A percentile compares a stretch with the other conserved stretches of the same genome.
Evolutionary conservation across 64 coral and sea anemone species (phyloP).

Genomic region (Porites australiensis): DNA sequence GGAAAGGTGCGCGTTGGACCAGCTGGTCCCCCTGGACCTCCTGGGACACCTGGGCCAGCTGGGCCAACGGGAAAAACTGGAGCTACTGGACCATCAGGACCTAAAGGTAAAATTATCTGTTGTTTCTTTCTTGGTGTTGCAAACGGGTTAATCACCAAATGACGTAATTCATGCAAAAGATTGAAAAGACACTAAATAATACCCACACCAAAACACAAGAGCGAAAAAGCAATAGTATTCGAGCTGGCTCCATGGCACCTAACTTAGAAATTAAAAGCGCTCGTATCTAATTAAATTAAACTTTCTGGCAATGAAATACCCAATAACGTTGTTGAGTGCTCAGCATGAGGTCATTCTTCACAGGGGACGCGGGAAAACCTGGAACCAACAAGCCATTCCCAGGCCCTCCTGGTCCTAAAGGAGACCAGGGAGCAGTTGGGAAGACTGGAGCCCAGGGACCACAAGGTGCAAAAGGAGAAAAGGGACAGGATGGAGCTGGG

Average conservation of each 20-base stretch:
- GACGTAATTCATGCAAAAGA: no score
- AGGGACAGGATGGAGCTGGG: neutral
- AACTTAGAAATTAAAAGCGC: no score
- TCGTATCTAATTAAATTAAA: no score
- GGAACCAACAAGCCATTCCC: neutral
- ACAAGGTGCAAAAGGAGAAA: slow-evolving; percentile 37
- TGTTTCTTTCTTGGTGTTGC: no score
- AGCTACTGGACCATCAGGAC: neutral
- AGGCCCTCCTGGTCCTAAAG: slow-evolving; percentile 44
- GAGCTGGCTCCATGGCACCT: no score
- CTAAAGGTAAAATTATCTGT: neutral
- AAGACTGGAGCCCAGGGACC: slow-evolving; percentile 32
- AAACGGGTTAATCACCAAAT: no score
- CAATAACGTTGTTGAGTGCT: no score
- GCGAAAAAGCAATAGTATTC: no score
- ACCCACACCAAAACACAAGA: no score
- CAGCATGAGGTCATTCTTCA: neutral
- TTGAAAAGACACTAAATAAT: no score
- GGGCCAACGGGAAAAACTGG: neutral
- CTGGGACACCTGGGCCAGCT: neutral
- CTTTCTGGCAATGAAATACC: no score
- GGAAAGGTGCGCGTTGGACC: neutral
- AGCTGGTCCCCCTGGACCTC: slow-evolving; percentile 2
- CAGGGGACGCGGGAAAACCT: neutral
- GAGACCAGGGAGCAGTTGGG: neutral